A percentile compares a stretch with the other conserved stretches of the same genome.
Evolutionary conservation across 2,113 vertebrate genomes (phyloP).

Genomic region (Ctenodactylus gundi): DNA sequence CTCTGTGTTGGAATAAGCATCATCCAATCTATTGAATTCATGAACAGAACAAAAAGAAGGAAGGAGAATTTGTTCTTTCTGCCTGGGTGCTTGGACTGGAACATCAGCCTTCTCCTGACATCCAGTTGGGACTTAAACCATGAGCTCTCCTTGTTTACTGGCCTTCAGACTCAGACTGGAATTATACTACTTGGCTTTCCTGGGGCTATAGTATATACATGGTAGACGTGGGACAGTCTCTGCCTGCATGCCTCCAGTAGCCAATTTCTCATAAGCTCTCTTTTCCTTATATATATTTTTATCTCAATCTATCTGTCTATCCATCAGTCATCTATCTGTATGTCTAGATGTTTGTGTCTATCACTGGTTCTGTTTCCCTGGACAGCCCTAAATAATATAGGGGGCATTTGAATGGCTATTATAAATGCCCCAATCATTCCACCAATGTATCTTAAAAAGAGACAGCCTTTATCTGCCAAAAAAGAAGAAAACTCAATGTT

Average conservation of each 20-base stretch:
- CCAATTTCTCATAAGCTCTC: not conserved
- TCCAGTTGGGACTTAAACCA: not conserved
- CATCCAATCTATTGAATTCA: not conserved
- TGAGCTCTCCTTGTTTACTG: not conserved
- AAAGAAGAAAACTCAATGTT: constrained; percentile 17
- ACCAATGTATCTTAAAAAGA: constrained; percentile 31
- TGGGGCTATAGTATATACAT: not conserved
- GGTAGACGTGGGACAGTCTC: not conserved
- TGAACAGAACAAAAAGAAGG: not conserved
- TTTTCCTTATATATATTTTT: not conserved
- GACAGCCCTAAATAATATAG: not conserved
- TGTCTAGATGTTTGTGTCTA: too few relatives aligned
- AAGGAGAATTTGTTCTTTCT: not conserved
- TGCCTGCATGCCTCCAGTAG: not conserved
- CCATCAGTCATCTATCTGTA: too few relatives aligned
- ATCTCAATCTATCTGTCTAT: not conserved
- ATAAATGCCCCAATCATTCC: not conserved
- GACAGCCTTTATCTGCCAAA: not conserved
- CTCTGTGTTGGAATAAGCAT: not conserved
- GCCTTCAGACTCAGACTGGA: not conserved
- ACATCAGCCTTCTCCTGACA: not conserved
- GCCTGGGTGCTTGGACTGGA: not conserved
- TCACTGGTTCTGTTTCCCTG: constrained; percentile 13
- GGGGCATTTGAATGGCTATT: not conserved
- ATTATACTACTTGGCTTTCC: not conserved